phyloP scores from a whole-genome alignment of 2,888 invertebrate genomes.

The Monochamus alternatus region DNA sequence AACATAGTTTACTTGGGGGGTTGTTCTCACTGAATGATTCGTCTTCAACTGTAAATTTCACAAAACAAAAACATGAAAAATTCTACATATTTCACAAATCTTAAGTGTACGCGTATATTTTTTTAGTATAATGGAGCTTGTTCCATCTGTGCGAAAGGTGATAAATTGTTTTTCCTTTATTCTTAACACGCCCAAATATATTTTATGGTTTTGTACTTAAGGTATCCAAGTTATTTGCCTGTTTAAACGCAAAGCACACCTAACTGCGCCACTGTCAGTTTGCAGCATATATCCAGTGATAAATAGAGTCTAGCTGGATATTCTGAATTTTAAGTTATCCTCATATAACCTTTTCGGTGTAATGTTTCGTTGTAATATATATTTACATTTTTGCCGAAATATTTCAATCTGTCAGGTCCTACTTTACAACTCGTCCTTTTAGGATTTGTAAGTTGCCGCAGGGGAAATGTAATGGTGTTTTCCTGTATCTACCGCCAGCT shows the following conservation, averaged over 20 bases:
- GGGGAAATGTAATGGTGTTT: slow-evolving; percentile 64
- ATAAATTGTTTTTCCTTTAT: slow-evolving; percentile 16
- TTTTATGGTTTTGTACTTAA: slow-evolving; percentile 4
- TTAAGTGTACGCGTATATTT: not conserved
- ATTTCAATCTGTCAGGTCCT: slow-evolving; percentile 64
- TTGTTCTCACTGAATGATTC: too few relatives aligned
- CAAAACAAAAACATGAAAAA: too few relatives aligned
- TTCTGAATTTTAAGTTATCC: slow-evolving; percentile 43
- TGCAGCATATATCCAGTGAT: slow-evolving; percentile 24
- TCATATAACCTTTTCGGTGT: slow-evolving; percentile 38
- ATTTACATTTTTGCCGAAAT: slow-evolving; percentile 55
- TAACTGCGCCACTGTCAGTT: slow-evolving; percentile 22
- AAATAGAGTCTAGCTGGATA: slow-evolving; percentile 43
- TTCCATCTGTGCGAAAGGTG: not conserved
- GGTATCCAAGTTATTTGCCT: slow-evolving; percentile 4
- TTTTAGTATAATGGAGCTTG: not conserved
- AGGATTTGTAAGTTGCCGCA: slow-evolving; percentile 65
- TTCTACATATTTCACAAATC: too few relatives aligned
- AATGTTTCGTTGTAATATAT: slow-evolving; percentile 48
- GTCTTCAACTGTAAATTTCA: too few relatives aligned
- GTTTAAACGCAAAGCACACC: slow-evolving; percentile 20
- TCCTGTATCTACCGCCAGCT: slow-evolving; percentile 48
- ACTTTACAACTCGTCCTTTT: slow-evolving; percentile 64
- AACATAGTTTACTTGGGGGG: too few relatives aligned
- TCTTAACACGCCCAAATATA: slow-evolving; percentile 1